phyloP scores from a whole-genome alignment of 2,113 vertebrate genomes.

The Alces alces region DNA sequence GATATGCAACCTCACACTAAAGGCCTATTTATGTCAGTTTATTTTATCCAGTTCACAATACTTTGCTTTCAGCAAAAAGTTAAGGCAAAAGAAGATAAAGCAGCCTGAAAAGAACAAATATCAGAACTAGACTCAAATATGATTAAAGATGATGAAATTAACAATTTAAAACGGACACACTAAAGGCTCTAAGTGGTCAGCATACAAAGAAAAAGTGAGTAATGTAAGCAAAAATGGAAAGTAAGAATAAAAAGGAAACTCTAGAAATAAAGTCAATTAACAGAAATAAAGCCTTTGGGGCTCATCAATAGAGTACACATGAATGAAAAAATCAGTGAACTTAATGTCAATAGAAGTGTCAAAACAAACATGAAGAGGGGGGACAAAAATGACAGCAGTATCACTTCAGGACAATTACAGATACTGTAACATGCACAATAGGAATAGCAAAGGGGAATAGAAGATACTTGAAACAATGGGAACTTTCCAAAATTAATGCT shows the following conservation, averaged over 20 bases:
- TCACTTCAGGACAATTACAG: neutral
- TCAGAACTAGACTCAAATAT: neutral
- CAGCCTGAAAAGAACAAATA: neutral
- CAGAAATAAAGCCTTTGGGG: neutral
- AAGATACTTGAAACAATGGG: neutral
- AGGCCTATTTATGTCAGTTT: neutral
- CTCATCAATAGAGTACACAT: neutral
- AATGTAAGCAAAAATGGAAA: neutral
- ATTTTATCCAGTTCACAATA: neutral
- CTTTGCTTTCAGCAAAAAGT: neutral
- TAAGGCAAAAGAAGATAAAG: neutral
- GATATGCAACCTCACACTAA: neutral
- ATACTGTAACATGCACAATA: neutral
- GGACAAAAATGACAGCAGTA: neutral
- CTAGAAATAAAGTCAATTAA: neutral
- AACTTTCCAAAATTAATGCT: neutral
- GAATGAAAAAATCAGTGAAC: neutral
- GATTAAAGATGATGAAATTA: neutral
- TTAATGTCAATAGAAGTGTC: neutral
- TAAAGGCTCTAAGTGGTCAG: neutral
- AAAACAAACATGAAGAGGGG: neutral
- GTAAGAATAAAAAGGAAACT: neutral
- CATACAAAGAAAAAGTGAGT: neutral
- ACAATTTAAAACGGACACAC: neutral
- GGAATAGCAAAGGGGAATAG: neutral